Evolutionary conservation across 1,140 invertebrate genomes (phyloP).

Genomic region (Bombus consobrinus): DNA sequence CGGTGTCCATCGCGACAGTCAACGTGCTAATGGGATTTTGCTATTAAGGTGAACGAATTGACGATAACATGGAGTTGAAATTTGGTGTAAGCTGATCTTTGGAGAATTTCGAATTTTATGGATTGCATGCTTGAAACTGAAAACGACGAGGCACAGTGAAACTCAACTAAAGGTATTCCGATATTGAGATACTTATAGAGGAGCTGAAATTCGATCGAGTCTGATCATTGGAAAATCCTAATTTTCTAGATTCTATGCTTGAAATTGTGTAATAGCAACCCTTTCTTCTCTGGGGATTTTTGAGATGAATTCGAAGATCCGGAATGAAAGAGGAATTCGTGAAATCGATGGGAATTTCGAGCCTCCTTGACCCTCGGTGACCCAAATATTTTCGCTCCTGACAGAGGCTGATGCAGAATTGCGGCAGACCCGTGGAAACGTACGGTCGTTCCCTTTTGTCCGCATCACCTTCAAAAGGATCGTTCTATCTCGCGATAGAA

Average conservation of each 20-base stretch:
- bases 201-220: too few species aligned
- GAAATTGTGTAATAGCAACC: neutral
- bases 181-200: too few species aligned
- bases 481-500: neutral
- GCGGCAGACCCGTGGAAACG: slow-evolving; percentile 19
- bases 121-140: too few species aligned
- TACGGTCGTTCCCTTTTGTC: neutral
- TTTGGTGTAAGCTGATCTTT: too few species aligned
- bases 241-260: neutral
- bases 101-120: too few species aligned
- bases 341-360: neutral
- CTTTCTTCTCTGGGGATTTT: neutral
- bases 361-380: slow-evolving; percentile 18
- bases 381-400: slow-evolving; percentile 40
- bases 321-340: neutral
- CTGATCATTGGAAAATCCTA: neutral
- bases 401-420: slow-evolving; percentile 8
- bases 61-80: too few species aligned
- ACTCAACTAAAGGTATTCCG: too few species aligned
- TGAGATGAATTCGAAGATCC: neutral
- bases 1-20: too few species aligned
- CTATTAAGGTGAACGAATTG: too few species aligned
- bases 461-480: neutral
- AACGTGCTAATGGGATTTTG: too few species aligned
- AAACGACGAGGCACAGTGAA: too few species aligned